Percentiles rank a stretch among this genome's conserved stretches.
These are phyloP conservation scores for Scaptomyza flava DNA, from an alignment of 2,888 invertebrate genomes.

Conservation along the genomic window DNA sequence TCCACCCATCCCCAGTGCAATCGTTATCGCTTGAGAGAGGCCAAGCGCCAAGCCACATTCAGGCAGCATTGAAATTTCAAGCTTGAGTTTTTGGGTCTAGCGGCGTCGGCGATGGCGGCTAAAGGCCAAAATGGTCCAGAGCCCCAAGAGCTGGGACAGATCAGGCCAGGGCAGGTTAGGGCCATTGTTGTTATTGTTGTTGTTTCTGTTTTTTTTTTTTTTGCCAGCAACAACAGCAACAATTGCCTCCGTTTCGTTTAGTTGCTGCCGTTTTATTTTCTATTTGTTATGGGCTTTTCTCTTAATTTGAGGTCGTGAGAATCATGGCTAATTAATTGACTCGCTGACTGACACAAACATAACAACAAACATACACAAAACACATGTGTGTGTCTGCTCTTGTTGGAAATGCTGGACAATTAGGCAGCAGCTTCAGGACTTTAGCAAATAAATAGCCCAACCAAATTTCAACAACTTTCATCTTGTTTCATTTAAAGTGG, in stretches of 20 bases:
- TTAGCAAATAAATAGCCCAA: slow-evolving; percentile 4
- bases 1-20: slow-evolving; percentile 12
- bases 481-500: not conserved
- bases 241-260: slow-evolving; percentile 57
- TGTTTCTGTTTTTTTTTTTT: slow-evolving; percentile 14
- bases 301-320: slow-evolving; percentile 83
- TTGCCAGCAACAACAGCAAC: slow-evolving; percentile 32
- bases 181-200: slow-evolving; percentile 58
- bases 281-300: slow-evolving; percentile 81
- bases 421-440: slow-evolving; percentile 28
- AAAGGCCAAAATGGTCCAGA: slow-evolving; percentile 54
- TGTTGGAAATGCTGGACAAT: slow-evolving; percentile 42
- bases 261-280: slow-evolving; percentile 67
- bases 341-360: slow-evolving; percentile 60
- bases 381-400: not conserved
- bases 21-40: slow-evolving; percentile 47
- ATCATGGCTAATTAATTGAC: slow-evolving; percentile 83
- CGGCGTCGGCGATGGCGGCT: slow-evolving; percentile 14
- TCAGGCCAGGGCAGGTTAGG: slow-evolving; percentile 63
- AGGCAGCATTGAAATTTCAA: slow-evolving; percentile 7
- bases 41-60: slow-evolving; percentile 47
- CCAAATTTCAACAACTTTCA: slow-evolving; percentile 22
- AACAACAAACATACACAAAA: slow-evolving; percentile 18
- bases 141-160: slow-evolving; percentile 37
- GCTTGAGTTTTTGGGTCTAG: slow-evolving; percentile 28